Percentiles rank a stretch among this genome's conserved stretches.
phyloP scores from a whole-genome alignment of 2,888 invertebrate species.

The Heteromyza rotundicornis region DNA sequence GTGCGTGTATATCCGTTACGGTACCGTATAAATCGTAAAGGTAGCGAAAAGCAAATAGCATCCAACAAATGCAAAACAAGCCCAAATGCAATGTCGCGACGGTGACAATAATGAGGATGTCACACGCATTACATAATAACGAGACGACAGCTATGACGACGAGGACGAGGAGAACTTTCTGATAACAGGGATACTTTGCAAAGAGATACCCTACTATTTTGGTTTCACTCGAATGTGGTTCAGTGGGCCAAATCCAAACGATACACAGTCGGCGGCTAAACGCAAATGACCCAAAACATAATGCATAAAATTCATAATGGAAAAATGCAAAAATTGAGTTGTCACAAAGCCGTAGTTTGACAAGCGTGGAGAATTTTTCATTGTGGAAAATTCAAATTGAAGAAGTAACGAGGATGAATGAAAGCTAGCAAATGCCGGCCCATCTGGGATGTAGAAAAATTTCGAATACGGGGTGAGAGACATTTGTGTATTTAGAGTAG shows the following conservation, averaged over 20 bases:
- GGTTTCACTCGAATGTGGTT: background rate
- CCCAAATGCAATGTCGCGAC: background rate
- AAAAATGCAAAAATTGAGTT: conserved; percentile 5
- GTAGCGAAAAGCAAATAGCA: no score
- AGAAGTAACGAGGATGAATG: no score
- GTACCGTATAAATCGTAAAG: background rate
- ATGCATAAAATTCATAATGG: background rate
- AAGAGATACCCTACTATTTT: background rate
- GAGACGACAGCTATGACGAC: background rate
- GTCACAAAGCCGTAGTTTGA: background rate
- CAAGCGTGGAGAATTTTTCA: background rate
- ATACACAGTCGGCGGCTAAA: background rate
- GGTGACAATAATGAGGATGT: conserved; percentile 2
- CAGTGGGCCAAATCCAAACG: background rate
- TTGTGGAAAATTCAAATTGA: no score
- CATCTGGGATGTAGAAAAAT: no score
- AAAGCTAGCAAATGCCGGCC: no score
- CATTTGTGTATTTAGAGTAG: no score
- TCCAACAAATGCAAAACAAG: background rate
- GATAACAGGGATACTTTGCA: background rate
- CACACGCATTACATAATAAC: conserved; percentile 6
- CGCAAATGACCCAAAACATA: conserved; percentile 7
- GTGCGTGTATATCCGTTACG: no score
- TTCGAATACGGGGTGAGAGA: no score
- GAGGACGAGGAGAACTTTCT: background rate